A percentile compares a stretch with the other conserved stretches of the same genome.
Conservation (phyloP, 1,140 invertebrate species). For the Cardiocondyla obscurior region DNA sequence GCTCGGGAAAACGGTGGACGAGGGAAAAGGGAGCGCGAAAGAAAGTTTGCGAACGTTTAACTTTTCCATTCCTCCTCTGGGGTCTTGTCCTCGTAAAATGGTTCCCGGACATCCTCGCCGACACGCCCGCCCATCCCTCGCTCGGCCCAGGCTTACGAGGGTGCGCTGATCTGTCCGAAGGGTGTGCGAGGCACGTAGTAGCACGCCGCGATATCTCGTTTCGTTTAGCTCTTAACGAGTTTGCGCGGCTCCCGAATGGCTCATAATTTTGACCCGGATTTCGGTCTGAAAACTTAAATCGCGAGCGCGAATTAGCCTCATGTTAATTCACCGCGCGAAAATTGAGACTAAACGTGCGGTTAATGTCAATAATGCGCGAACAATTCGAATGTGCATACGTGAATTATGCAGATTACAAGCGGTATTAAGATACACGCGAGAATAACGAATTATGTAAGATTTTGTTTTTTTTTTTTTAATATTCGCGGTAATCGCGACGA, state of each 20-base stretch:
- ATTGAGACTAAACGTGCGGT: neutral
- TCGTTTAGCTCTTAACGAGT: constrained; percentile 55
- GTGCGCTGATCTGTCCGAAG: constrained; percentile 8
- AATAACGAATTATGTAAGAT: neutral
- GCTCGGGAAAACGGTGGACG: constrained; percentile 20
- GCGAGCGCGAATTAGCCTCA: neutral
- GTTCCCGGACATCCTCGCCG: neutral
- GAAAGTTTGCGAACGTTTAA: constrained; percentile 61
- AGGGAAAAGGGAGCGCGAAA: neutral
- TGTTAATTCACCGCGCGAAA: neutral
- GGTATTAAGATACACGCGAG: neutral
- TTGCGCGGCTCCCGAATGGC: constrained; percentile 38
- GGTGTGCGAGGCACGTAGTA: constrained; percentile 18
- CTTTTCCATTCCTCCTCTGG: constrained; percentile 47
- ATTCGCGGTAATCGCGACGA: neutral
- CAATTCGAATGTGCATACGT: neutral
- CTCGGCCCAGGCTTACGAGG: constrained; percentile 38
- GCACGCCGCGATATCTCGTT: constrained; percentile 26
- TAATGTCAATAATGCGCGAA: neutral
- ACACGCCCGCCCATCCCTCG: neutral
- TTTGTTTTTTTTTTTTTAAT: no score
- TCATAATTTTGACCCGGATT: constrained; percentile 42
- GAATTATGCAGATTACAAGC: neutral
- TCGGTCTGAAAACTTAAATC: constrained; percentile 4
- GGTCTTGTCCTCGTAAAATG: constrained; percentile 36